Conservation (phyloP, 2,113 vertebrate genomes). For the Ammodramus savannarum region DNA sequence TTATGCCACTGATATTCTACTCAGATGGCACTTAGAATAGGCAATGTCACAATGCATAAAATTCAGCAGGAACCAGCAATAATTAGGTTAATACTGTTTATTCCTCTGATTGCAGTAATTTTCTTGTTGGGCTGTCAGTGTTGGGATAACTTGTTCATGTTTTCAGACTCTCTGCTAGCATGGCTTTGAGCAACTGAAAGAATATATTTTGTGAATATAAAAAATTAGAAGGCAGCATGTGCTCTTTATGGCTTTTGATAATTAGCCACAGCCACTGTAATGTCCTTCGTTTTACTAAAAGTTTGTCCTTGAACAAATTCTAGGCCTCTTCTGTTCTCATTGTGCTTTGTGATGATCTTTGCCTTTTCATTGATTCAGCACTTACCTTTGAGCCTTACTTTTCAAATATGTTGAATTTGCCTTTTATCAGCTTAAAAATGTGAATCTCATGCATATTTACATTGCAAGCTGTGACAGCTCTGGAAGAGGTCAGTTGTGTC, state of each 20-base stretch:
- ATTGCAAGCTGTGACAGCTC: slow-evolving; percentile 2
- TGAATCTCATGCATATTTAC: slow-evolving; percentile 47
- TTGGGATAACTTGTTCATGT: not conserved
- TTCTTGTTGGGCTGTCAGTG: not conserved
- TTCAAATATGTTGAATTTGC: slow-evolving; percentile 60
- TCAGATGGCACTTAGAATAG: not conserved
- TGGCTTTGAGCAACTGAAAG: not conserved
- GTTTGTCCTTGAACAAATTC: slow-evolving; percentile 34
- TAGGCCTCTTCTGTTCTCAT: not conserved
- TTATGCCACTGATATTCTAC: not conserved
- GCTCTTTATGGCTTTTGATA: not conserved
- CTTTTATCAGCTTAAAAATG: slow-evolving; percentile 58
- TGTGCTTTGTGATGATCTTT: slow-evolving; percentile 31
- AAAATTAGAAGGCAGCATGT: not conserved
- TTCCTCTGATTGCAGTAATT: not conserved
- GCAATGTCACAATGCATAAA: not conserved
- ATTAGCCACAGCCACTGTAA: not conserved
- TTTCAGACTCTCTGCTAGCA: not conserved
- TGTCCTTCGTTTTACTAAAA: not conserved
- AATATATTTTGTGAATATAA: not conserved
- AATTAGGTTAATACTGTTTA: not conserved
- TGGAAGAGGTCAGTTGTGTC: slow-evolving; percentile 48
- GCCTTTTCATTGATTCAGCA: slow-evolving; percentile 58
- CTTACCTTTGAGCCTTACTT: slow-evolving; percentile 44
- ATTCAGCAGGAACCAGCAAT: not conserved